These are phyloP conservation scores for Watersipora subatra DNA, from an alignment of 1,140 invertebrate genomes.

Conservation along the genomic window DNA sequence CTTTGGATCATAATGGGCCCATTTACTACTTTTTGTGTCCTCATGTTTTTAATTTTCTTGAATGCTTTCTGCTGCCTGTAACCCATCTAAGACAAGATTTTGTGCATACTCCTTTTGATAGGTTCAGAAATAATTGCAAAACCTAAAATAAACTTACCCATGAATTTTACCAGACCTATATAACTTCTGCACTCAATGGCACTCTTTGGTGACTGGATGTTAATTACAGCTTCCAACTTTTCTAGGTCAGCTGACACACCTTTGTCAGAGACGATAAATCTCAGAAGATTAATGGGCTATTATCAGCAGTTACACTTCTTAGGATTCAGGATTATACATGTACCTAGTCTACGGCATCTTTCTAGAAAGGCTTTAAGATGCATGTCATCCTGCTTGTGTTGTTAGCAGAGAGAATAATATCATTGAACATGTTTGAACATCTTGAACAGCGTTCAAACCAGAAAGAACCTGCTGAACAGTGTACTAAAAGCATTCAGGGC, in stretches of 20 bases:
- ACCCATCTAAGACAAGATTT: not conserved
- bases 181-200: conserved; percentile 13
- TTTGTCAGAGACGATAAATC: conserved; percentile 4
- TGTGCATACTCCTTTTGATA: not conserved
- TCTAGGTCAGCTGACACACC: not conserved
- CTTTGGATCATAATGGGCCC: not conserved
- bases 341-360: conserved; percentile 3
- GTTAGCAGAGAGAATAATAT: not conserved
- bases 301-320: conserved; percentile 11
- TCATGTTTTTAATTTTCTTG: not conserved
- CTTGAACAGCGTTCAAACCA: conserved; percentile 4
- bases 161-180: conserved; percentile 14
- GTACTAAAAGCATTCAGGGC: conserved; percentile 9
- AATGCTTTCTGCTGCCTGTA: not conserved
- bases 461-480: conserved; percentile 6
- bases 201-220: conserved; percentile 6
- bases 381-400: conserved; percentile 9
- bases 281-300: conserved; percentile 9
- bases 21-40: not conserved
- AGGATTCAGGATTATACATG: conserved; percentile 13
- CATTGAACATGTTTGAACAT: conserved; percentile 1
- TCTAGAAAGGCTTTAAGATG: conserved; percentile 7
- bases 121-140: conserved; percentile 7
- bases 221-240: not conserved
- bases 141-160: conserved; percentile 2